phyloP scores from a whole-genome alignment of 2,888 invertebrate genomes.

The Lingula anatina region DNA sequence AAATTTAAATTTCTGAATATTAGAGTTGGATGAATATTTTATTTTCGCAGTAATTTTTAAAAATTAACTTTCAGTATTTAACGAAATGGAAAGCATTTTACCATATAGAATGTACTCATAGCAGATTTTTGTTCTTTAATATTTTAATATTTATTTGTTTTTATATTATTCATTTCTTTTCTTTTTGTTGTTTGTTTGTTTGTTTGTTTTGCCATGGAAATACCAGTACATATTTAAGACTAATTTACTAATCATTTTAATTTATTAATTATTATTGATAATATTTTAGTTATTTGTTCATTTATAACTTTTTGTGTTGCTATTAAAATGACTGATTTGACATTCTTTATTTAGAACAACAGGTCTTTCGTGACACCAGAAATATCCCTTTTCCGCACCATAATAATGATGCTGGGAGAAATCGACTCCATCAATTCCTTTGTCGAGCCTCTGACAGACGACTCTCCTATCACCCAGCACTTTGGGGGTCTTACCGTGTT shows the following conservation, averaged over 20 bases:
- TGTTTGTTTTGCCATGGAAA: neutral
- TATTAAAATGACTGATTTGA: too few species aligned
- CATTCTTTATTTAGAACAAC: conserved; percentile 16
- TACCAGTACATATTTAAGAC: neutral
- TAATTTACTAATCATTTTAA: neutral
- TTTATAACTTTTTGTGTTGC: too few species aligned
- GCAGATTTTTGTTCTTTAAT: too few species aligned
- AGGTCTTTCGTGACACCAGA: conserved; percentile 32
- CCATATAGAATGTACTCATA: too few species aligned
- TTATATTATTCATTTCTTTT: too few species aligned
- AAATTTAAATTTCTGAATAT: too few species aligned
- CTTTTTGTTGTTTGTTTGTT: neutral
- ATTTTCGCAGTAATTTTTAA: too few species aligned
- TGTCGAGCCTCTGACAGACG: conserved; percentile 61
- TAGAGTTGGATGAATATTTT: too few species aligned
- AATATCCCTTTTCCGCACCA: conserved; percentile 62
- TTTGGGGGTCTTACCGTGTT: conserved; percentile 72
- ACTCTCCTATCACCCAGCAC: conserved; percentile 55
- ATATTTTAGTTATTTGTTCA: neutral
- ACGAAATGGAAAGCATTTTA: too few species aligned
- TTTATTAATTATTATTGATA: neutral
- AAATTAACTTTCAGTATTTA: too few species aligned
- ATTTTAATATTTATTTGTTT: too few species aligned
- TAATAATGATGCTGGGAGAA: conserved; percentile 89
- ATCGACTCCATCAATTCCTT: conserved; percentile 67